Evolutionary conservation across 2,888 invertebrate genomes (phyloP).

Genomic region (Syrphus vitripennis): DNA sequence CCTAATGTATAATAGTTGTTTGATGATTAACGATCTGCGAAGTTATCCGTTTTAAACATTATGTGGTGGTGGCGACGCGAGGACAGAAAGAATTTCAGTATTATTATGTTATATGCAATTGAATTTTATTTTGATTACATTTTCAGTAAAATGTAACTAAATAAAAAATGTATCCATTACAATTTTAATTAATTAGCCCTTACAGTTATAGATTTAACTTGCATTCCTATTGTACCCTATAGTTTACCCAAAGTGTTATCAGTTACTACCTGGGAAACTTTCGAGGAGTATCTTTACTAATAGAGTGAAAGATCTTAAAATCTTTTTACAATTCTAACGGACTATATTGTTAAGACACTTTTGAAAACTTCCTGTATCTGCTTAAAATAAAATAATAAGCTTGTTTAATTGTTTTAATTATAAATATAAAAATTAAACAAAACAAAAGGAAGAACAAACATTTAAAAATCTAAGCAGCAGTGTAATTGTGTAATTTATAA

Average conservation of each 20-base stretch:
- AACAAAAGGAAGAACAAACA: no score
- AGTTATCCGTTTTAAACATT: constrained; percentile 2
- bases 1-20: no score
- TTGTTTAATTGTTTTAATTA: background rate
- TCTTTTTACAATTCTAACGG: background rate
- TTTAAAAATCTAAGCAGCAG: constrained; percentile 28
- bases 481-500: constrained; percentile 38
- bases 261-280: no score
- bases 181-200: no score
- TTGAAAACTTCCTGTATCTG: background rate
- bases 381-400: background rate
- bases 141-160: no score
- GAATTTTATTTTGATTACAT: no score
- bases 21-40: background rate
- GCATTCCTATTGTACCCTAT: no score
- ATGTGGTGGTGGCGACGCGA: constrained; percentile 63
- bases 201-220: no score
- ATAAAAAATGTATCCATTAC: no score
- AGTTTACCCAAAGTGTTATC: no score
- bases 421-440: background rate
- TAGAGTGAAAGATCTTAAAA: background rate
- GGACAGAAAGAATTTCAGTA: background rate
- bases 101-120: no score
- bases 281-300: background rate
- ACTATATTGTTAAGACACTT: background rate